Percentiles rank a stretch among this genome's conserved stretches.
Conservation (phyloP, 2,113 vertebrate genomes). For the Menura novaehollandiae region DNA sequence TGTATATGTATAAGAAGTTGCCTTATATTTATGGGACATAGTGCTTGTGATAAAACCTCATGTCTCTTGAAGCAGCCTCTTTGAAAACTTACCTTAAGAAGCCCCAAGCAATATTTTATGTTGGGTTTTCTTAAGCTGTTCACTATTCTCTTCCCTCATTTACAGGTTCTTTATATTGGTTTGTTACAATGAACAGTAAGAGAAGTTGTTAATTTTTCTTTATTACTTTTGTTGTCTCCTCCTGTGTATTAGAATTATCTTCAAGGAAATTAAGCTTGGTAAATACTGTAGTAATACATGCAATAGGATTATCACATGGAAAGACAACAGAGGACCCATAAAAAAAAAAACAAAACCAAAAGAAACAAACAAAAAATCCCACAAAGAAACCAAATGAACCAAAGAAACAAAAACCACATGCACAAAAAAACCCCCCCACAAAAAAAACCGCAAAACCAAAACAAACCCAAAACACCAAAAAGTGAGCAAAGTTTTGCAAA, state of each 20-base stretch:
- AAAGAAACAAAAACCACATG: not conserved
- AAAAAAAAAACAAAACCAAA: not conserved
- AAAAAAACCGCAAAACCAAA: not conserved
- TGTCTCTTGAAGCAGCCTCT: not conserved
- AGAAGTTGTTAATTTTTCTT: not conserved
- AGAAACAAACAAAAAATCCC: not conserved
- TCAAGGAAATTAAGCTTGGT: not conserved
- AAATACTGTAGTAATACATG: not conserved
- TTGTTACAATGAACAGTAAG: not conserved
- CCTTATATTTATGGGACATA: not conserved
- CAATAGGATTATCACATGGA: not conserved
- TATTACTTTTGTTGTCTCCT: not conserved
- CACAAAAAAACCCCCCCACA: not conserved
- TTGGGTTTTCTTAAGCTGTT: not conserved
- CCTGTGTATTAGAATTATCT: not conserved
- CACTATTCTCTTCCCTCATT: not conserved
- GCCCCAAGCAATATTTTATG: not conserved
- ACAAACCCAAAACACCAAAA: not conserved
- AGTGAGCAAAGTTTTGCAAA: not conserved
- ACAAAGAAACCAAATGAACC: not conserved
- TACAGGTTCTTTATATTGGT: not conserved
- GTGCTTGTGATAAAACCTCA: not conserved
- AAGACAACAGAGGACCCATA: not conserved
- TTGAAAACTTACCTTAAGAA: not conserved
- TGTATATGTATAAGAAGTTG: not conserved